Evolutionary conservation across 2,113 vertebrate species (phyloP).

Genomic region (Sander lucioperca): DNA sequence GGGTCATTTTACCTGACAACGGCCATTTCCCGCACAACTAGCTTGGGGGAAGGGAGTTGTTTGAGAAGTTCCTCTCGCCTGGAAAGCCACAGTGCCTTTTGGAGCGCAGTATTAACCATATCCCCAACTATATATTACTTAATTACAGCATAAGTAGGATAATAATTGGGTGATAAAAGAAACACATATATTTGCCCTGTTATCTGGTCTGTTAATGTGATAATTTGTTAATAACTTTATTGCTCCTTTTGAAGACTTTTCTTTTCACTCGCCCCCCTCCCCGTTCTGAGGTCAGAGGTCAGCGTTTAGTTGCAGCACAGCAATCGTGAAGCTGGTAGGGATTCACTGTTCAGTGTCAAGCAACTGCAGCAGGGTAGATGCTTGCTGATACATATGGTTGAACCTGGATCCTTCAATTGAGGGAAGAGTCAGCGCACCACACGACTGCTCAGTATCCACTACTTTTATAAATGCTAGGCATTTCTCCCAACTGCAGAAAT

Average conservation of each 20-base stretch:
- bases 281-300: constrained; percentile 41
- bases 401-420: background rate
- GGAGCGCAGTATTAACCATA: background rate
- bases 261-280: constrained; percentile 1
- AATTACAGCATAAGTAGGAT: background rate
- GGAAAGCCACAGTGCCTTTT: constrained; percentile 8
- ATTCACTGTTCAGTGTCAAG: constrained; percentile 25
- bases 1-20: constrained; percentile 77
- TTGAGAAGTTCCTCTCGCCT: constrained; percentile 7
- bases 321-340: background rate
- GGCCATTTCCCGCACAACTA: constrained; percentile 37
- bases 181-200: background rate
- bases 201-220: constrained; percentile 22
- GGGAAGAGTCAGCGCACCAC: too few species aligned
- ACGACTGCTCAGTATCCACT: background rate
- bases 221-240: constrained; percentile 16
- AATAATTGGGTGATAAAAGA: background rate
- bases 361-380: background rate
- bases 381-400: background rate
- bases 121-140: background rate
- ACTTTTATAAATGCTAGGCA: background rate
- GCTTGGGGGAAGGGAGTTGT: constrained; percentile 60
- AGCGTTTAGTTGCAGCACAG: constrained; percentile 32
- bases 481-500: constrained; percentile 11
- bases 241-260: constrained; percentile 12